A percentile compares a stretch with the other conserved stretches of the same genome.
Conservation (phyloP, 1,140 invertebrate species). For the Tetranychus urticae region DNA sequence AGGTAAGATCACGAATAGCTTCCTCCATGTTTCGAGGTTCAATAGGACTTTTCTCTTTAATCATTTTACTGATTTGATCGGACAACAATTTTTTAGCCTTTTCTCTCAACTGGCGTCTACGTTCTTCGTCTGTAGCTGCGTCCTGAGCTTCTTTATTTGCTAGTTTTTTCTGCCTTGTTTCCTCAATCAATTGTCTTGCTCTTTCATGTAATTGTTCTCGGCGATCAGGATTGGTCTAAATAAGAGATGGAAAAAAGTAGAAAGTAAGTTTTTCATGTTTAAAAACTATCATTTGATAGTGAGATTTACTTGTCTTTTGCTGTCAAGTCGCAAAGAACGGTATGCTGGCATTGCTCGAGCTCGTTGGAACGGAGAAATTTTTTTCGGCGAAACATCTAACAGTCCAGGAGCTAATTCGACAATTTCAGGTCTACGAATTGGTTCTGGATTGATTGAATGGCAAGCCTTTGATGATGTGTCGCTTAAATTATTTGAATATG, state of each 20-base stretch:
- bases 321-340: not conserved
- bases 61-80: constrained; percentile 38
- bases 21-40: not conserved
- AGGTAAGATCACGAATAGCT: not conserved
- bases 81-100: constrained; percentile 65
- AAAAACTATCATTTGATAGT: not conserved
- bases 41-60: constrained; percentile 21
- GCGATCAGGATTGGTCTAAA: constrained; percentile 4
- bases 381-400: constrained; percentile 19
- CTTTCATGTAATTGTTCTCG: constrained; percentile 45
- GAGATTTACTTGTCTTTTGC: not conserved
- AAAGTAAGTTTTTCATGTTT: not conserved
- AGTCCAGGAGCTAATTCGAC: constrained; percentile 18
- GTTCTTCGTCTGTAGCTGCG: constrained; percentile 38
- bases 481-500: not conserved
- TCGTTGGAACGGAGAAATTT: constrained; percentile 4
- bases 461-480: too few relatives aligned
- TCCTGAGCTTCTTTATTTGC: not conserved
- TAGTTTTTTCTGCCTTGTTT: constrained; percentile 39
- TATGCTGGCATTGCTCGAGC: constrained; percentile 3
- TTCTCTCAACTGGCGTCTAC: constrained; percentile 57
- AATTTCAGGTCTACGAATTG: too few relatives aligned
- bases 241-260: not conserved
- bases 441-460: too few relatives aligned
- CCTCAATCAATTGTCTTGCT: constrained; percentile 65